These are phyloP conservation scores for Drosophila arawakana DNA, from an alignment of 1,140 invertebrate genomes.

Conservation along the genomic window DNA sequence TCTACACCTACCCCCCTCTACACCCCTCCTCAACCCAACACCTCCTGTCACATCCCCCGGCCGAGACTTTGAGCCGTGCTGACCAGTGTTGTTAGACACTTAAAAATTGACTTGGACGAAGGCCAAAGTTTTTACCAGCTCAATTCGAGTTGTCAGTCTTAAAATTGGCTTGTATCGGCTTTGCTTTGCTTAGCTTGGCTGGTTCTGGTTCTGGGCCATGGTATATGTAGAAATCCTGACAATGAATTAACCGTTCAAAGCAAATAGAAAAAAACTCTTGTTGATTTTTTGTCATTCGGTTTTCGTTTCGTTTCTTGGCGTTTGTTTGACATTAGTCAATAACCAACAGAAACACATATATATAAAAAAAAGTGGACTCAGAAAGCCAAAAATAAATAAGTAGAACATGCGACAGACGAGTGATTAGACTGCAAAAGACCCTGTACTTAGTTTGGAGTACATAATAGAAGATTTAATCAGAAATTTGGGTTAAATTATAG, in stretches of 20 bases:
- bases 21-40: background rate
- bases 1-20: no score
- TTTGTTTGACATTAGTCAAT: background rate
- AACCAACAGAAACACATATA: background rate
- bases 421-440: no score
- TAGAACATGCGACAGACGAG: no score
- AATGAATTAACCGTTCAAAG: constrained; percentile 27
- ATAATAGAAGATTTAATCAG: no score
- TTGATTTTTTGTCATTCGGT: constrained; percentile 6
- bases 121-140: constrained; percentile 30
- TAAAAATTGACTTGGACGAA: constrained; percentile 25
- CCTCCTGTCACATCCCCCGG: background rate
- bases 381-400: no score
- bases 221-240: constrained; percentile 40
- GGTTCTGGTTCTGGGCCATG: constrained; percentile 45
- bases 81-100: background rate
- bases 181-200: constrained; percentile 15
- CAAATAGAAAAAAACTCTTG: background rate
- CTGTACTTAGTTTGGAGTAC: no score
- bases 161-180: background rate
- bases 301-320: background rate
- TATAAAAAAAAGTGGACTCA: no score
- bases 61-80: background rate
- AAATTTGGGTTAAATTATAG: no score
- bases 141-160: background rate